Evolutionary conservation across 2,888 invertebrate species (phyloP).

Genomic region (Mythimna loreyi): DNA sequence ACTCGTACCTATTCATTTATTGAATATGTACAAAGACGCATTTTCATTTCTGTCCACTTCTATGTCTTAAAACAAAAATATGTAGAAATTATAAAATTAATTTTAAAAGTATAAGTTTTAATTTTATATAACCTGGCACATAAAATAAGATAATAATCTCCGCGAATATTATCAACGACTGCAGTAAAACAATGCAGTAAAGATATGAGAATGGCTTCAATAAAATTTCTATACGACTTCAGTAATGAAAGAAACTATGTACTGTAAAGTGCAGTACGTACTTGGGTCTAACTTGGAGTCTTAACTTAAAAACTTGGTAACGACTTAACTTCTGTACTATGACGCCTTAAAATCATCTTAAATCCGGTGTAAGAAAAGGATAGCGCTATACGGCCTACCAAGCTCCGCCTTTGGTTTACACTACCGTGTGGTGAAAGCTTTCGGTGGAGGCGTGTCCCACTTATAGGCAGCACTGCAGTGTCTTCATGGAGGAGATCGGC

Average conservation of each 20-base stretch:
- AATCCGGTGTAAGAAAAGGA: no score
- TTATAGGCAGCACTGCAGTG: no score
- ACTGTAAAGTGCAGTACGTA: constrained; percentile 34
- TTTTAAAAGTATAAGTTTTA: not conserved
- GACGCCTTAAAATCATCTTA: no score
- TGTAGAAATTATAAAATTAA: not conserved
- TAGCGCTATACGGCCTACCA: no score
- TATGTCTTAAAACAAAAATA: not conserved
- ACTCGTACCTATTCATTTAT: no score
- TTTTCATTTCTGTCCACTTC: not conserved
- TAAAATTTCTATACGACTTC: constrained; percentile 53
- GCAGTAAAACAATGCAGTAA: constrained; percentile 61
- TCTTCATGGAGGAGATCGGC: no score
- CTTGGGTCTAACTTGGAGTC: constrained; percentile 18
- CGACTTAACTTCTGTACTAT: constrained; percentile 7
- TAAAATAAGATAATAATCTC: constrained; percentile 34
- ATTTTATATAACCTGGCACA: constrained; percentile 5
- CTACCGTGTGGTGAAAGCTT: no score
- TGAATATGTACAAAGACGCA: no score
- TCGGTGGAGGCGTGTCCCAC: no score
- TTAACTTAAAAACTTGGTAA: constrained; percentile 38
- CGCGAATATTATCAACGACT: constrained; percentile 20
- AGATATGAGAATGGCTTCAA: constrained; percentile 44
- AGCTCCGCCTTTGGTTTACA: no score
- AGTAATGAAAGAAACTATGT: constrained; percentile 37